A percentile compares a stretch with the other conserved stretches of the same genome.
Evolutionary conservation across 2,888 invertebrate genomes (phyloP).

Genomic region (Apodemia zela): DNA sequence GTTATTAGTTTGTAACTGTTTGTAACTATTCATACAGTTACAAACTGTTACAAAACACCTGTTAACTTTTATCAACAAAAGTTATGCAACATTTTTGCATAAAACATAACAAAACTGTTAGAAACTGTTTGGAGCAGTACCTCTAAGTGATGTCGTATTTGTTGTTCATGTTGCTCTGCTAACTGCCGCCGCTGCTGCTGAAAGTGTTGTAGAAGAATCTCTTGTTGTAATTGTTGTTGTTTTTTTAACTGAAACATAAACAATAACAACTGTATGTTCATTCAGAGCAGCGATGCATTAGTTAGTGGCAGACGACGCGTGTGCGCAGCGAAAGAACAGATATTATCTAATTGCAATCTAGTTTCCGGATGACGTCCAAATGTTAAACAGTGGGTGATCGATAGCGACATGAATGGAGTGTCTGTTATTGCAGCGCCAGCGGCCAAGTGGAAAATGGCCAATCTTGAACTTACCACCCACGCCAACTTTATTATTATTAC

Average conservation of each 20-base stretch:
- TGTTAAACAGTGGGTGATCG: conserved; percentile 24
- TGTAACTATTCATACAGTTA: too few relatives aligned
- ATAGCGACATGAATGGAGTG: conserved; percentile 29
- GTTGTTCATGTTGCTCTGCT: conserved; percentile 94
- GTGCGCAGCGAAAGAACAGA: conserved; percentile 1
- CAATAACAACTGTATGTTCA: not conserved
- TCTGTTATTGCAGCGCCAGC: conserved; percentile 23
- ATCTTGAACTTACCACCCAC: conserved; percentile 27
- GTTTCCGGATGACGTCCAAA: conserved; percentile 23
- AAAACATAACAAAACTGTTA: too few relatives aligned
- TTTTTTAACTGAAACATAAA: conserved; percentile 89
- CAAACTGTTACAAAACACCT: too few relatives aligned
- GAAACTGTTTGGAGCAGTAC: conserved; percentile 63
- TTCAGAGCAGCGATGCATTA: not conserved
- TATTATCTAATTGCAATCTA: conserved; percentile 23
- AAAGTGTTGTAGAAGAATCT: conserved; percentile 93
- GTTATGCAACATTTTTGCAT: too few relatives aligned
- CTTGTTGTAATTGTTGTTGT: conserved; percentile 95
- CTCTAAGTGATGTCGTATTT: conserved; percentile 93
- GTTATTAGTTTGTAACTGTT: too few relatives aligned
- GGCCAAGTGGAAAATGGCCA: conserved; percentile 30
- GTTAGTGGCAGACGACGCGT: conserved; percentile 9
- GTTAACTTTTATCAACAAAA: too few relatives aligned
- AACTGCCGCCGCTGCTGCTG: conserved; percentile 95
- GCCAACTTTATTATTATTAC: conserved; percentile 22